Evolutionary conservation across 2,797 vertebrate genomes (phyloP), one percentile per base, ranked within the genome.

Genomic region (Martes flavigula): DNA sequence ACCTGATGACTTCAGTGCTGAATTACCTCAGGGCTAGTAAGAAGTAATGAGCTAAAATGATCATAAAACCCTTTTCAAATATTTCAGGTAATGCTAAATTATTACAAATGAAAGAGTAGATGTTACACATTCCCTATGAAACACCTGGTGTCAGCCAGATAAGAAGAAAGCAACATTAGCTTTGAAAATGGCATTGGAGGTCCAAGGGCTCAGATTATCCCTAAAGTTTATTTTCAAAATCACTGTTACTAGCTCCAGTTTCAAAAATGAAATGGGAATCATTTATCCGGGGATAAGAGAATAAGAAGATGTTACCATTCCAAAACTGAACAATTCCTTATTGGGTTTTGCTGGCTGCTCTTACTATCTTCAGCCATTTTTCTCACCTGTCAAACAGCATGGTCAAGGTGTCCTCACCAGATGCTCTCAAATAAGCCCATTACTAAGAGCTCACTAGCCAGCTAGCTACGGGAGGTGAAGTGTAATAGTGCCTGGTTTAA

Each of bases 21-120:
- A 72, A 68, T 84, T 51, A 48, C 79, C n/a, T 32, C 79, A 64
- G 91, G 86, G 96, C 78, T 87, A 64, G 64, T 27, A 48, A 93
- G 79, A 83, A 87, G 54, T 84, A 96, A 95, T 81, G 70, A 91
- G 70, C 79, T 89, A 62, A 95, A 94, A 91, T 84, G 95, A 90
- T 77, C 91, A 43, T 43, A 79, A 82, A 87, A 3, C n/a, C 30
- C 70, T 97, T 94, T 94, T 68, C 68, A 78, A 81, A 75, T 79
- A 79, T 75, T 70, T 82, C 68, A 85, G 93, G 81, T 62, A 54
- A 93, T 58, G 62, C 66, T 84, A 82, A 79, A 38, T 90, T 62
- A 78, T 95, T 88, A 73, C 83, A 91, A 77, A 82, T 56, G 81
- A 38, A 94, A 95, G 56, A n/a, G 9, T 77, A 32, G n/a, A 30